Conservation (phyloP, 2,797 vertebrate species). For the Microcaecilia unicolor region DNA sequence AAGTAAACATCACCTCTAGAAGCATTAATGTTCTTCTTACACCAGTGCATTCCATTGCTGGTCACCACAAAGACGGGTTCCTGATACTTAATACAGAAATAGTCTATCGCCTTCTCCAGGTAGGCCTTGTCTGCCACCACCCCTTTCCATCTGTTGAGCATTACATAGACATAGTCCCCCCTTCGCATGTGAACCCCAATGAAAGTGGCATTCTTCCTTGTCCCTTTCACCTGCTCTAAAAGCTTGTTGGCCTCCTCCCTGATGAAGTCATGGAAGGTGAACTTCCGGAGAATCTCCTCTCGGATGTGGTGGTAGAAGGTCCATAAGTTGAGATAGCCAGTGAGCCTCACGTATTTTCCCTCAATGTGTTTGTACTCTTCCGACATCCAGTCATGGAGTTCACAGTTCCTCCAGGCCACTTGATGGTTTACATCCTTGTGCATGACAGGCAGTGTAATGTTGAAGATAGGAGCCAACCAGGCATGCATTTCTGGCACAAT, state of each 20-base stretch:
- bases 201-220: slow-evolving; percentile 16
- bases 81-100: slow-evolving; percentile 27
- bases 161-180: slow-evolving; percentile 38
- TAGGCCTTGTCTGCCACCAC: no score
- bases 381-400: no score
- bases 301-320: slow-evolving; percentile 38
- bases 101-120: slow-evolving; percentile 32
- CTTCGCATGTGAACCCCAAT: slow-evolving; percentile 42
- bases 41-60: slow-evolving; percentile 44
- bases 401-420: slow-evolving; percentile 9
- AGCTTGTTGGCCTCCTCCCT: slow-evolving; percentile 8
- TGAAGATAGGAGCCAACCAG: slow-evolving; percentile 23
- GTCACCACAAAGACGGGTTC: slow-evolving; percentile 36
- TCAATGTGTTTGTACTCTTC: slow-evolving; percentile 23
- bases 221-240: slow-evolving; percentile 2
- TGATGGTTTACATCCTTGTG: fast-evolving
- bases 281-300: slow-evolving; percentile 11
- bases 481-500: slow-evolving; percentile 15
- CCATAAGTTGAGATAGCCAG: slow-evolving; percentile 31
- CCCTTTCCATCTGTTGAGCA: slow-evolving; percentile 35
- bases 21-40: slow-evolving; percentile 20
- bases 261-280: no score
- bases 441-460: slow-evolving; percentile 28
- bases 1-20: slow-evolving; percentile 37
- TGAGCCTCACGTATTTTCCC: slow-evolving; percentile 9